Conservation (phyloP, 2,888 invertebrate species). For the Linhomoeus sp. region DNA sequence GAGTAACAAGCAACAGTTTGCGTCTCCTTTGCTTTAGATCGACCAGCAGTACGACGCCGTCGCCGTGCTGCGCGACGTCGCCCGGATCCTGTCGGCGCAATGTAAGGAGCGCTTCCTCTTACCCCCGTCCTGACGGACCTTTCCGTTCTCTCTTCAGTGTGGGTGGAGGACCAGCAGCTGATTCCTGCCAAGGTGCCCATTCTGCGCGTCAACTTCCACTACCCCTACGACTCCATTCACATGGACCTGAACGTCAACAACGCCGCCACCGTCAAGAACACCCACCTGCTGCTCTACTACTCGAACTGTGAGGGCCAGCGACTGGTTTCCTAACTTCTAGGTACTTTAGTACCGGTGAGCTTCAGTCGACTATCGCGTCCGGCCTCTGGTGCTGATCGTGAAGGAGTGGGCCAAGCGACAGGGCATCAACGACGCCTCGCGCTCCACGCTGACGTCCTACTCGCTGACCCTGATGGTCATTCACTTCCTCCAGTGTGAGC, state of each 20-base stretch:
- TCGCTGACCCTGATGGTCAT: conserved; percentile 92
- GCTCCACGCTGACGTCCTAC: conserved; percentile 85
- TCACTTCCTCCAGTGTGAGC: conserved; percentile 78
- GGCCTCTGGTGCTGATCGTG: conserved; percentile 67
- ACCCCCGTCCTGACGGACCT: no score
- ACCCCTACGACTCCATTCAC: conserved; percentile 13
- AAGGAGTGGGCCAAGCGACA: conserved; percentile 90
- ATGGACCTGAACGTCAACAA: conserved; percentile 95
- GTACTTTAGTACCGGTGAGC: conserved; percentile 8
- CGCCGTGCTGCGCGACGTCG: conserved; percentile 23
- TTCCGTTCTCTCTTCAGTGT: conserved; percentile 30
- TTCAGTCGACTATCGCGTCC: conserved; percentile 77
- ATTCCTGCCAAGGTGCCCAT: conserved; percentile 88
- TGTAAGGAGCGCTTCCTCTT: no score
- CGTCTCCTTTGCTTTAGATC: no score
- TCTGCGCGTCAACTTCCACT: conserved; percentile 20
- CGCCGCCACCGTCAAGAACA: conserved; percentile 80
- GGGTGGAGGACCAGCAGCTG: conserved; percentile 45
- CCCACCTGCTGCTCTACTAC: conserved; percentile 74
- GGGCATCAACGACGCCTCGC: conserved; percentile 83
- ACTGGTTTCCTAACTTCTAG: no score
- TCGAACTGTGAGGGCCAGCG: conserved; percentile 55
- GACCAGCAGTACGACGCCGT: conserved; percentile 56
- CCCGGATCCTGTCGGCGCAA: no score
- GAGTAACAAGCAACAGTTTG: no score